Conservation (phyloP, 2,888 invertebrate species). For the Harpalus rufipes region DNA sequence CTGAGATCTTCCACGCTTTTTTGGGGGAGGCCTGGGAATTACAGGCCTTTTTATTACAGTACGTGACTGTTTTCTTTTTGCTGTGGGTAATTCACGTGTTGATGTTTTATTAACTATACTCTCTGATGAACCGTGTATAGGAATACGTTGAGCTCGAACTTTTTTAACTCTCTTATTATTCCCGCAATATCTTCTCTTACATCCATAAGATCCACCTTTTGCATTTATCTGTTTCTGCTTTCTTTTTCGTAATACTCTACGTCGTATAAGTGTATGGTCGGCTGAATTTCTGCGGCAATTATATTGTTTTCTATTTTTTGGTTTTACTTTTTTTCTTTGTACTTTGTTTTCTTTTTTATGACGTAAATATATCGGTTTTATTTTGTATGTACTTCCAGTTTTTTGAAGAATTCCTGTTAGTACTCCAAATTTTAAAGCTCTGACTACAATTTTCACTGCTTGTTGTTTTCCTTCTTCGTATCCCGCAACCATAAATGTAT, state of each 20-base stretch:
- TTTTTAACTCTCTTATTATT: neutral
- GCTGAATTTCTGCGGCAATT: neutral
- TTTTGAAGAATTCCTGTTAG: slow-evolving; percentile 69
- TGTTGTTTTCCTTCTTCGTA: slow-evolving; percentile 62
- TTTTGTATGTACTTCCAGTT: slow-evolving; percentile 62
- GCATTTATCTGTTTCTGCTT: neutral
- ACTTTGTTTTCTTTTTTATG: neutral
- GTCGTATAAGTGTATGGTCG: neutral
- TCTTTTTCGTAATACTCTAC: neutral
- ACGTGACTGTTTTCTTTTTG: slow-evolving; percentile 22
- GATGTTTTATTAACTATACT: neutral
- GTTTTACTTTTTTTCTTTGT: neutral
- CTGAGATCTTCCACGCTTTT: slow-evolving; percentile 2
- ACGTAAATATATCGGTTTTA: slow-evolving; percentile 36
- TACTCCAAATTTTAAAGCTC: slow-evolving; percentile 69
- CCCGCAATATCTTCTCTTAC: neutral
- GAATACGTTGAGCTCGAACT: neutral
- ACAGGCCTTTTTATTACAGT: slow-evolving; percentile 1
- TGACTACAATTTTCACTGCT: slow-evolving; percentile 68
- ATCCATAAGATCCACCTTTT: neutral
- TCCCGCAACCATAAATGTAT: slow-evolving; percentile 47
- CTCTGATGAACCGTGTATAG: neutral
- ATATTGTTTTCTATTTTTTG: neutral
- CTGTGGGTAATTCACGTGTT: neutral
- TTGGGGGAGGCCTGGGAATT: neutral